Conservation (phyloP, 1,140 invertebrate genomes). For the Drosophila orena region DNA sequence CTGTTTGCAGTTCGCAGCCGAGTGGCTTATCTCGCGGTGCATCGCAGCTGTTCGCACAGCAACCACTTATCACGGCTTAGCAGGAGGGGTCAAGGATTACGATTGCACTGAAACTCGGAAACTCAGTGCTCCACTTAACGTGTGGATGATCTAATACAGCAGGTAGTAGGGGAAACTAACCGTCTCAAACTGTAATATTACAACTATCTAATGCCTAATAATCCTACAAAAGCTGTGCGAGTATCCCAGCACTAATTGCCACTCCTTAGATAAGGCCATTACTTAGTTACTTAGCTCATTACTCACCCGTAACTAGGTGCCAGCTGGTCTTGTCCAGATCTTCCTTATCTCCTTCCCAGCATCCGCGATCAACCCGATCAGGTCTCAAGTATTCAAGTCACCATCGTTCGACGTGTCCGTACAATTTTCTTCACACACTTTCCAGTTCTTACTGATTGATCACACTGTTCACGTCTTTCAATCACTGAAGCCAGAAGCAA, state of each 20-base stretch:
- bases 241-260: too few relatives aligned
- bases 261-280: too few relatives aligned
- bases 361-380: neutral
- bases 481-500: conserved; percentile 18
- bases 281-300: too few relatives aligned
- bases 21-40: conserved; percentile 26
- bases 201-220: too few relatives aligned
- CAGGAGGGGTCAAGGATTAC: conserved; percentile 7
- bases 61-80: conserved; percentile 1
- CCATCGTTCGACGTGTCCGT: conserved; percentile 33
- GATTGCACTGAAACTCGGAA: neutral
- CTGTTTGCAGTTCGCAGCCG: conserved; percentile 50
- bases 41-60: conserved; percentile 18
- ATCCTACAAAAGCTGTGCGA: too few relatives aligned
- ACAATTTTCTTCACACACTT: conserved; percentile 58
- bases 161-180: too few relatives aligned
- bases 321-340: neutral
- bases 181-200: too few relatives aligned
- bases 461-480: conserved; percentile 55
- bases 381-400: conserved; percentile 36
- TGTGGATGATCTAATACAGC: too few relatives aligned
- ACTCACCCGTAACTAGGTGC: conserved; percentile 25
- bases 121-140: too few relatives aligned
- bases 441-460: conserved; percentile 23
- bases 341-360: neutral